These are phyloP conservation scores for Ctenosaura bakeri DNA, from an alignment of 2,797 vertebrate species.

Conservation along the genomic window DNA sequence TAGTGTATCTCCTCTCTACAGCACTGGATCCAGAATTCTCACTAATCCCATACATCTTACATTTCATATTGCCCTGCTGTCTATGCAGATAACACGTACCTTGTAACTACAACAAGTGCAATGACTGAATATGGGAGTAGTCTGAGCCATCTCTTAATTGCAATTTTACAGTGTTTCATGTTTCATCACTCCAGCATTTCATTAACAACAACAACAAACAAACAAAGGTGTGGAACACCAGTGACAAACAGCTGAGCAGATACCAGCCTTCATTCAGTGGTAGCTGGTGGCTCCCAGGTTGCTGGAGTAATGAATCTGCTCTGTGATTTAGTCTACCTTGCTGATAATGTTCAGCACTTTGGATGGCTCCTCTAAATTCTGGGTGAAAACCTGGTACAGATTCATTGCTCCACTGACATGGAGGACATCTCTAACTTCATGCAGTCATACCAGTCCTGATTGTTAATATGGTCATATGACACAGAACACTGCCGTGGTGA, in stretches of 20 bases:
- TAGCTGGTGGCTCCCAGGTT: too few relatives aligned
- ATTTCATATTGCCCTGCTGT: background rate
- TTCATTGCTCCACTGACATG: too few relatives aligned
- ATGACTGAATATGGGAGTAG: background rate
- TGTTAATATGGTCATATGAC: background rate
- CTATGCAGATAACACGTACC: background rate
- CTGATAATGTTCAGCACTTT: too few relatives aligned
- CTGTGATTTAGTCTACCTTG: too few relatives aligned
- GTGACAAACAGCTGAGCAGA: background rate
- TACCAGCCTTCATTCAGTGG: background rate
- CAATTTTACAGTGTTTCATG: background rate
- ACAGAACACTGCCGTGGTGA: background rate
- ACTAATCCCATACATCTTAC: background rate
- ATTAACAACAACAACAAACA: background rate
- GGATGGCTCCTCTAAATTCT: too few relatives aligned
- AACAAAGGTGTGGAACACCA: slow-evolving; percentile 1
- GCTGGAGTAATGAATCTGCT: too few relatives aligned
- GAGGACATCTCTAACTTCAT: background rate
- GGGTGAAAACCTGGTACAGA: too few relatives aligned
- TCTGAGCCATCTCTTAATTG: background rate
- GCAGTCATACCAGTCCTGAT: background rate
- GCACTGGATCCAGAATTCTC: background rate
- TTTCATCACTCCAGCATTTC: slow-evolving; percentile 8
- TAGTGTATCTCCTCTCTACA: background rate
- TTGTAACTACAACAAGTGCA: background rate